These are phyloP conservation scores for Mormyrus proboscirostris DNA, from an alignment of 2,797 vertebrate genomes.

Conservation along the genomic window DNA sequence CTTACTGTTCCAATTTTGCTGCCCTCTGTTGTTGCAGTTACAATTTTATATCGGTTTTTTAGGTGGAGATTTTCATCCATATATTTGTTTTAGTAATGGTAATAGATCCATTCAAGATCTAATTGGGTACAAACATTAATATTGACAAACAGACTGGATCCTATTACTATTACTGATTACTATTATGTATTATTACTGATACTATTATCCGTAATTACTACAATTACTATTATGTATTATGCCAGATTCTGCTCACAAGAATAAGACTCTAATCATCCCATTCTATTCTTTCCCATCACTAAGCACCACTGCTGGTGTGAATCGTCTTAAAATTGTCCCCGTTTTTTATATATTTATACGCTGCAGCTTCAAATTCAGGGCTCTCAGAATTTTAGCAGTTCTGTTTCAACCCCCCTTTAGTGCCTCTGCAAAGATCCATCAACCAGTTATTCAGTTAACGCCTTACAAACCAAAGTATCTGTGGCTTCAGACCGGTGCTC, in stretches of 20 bases:
- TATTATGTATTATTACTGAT: background rate
- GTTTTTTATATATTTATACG: background rate
- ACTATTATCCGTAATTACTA: background rate
- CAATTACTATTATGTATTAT: background rate
- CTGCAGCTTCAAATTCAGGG: background rate
- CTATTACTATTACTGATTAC: background rate
- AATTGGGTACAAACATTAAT: background rate
- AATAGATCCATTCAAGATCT: background rate
- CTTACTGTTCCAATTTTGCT: background rate
- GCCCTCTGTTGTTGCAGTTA: background rate
- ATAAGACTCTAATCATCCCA: background rate
- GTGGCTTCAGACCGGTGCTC: background rate
- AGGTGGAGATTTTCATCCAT: background rate
- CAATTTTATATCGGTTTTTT: background rate
- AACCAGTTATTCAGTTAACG: background rate
- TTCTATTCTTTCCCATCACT: background rate
- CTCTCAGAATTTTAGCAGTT: background rate
- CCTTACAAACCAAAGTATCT: background rate
- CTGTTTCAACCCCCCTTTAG: background rate
- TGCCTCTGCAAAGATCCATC: background rate
- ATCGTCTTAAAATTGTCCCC: background rate
- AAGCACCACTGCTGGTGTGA: background rate
- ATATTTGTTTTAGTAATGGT: background rate
- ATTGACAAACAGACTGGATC: background rate
- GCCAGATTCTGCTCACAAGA: background rate